These are phyloP conservation scores for Amblyteles armatorius DNA, from an alignment of 2,888 invertebrate species.

Conservation along the genomic window DNA sequence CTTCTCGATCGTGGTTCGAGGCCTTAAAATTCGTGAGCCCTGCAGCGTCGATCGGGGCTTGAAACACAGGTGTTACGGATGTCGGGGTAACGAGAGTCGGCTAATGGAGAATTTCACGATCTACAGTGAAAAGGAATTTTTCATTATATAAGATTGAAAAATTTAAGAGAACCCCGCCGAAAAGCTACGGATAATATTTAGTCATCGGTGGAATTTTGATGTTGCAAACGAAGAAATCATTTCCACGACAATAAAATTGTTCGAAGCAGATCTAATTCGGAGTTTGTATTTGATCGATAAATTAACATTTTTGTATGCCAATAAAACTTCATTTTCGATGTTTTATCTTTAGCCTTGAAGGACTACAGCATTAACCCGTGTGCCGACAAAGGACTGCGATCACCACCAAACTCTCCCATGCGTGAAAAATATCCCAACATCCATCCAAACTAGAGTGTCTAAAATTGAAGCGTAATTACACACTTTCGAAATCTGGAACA, in stretches of 20 bases:
- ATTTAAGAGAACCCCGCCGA: not conserved
- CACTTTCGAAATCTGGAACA: not conserved
- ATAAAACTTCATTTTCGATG: no score
- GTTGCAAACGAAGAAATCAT: no score
- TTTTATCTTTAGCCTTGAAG: no score
- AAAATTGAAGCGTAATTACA: not conserved
- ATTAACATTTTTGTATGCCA: no score
- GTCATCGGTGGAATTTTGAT: no score
- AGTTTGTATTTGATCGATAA: no score
- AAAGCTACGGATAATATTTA: not conserved
- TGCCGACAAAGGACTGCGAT: not conserved
- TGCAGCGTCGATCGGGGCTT: constrained; percentile 41
- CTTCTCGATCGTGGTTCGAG: constrained; percentile 54
- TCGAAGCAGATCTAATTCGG: no score
- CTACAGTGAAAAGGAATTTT: not conserved
- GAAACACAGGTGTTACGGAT: constrained; percentile 2
- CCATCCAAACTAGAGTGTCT: not conserved
- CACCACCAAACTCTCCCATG: not conserved
- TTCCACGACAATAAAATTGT: no score
- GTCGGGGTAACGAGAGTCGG: not conserved
- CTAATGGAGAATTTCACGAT: constrained; percentile 3
- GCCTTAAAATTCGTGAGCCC: constrained; percentile 55
- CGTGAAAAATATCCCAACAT: not conserved
- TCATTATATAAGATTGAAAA: not conserved
- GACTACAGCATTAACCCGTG: not conserved